Base-by-base conservation (phyloP, 2,113 vertebrate species). In the Butastur rufipennis region DNA sequence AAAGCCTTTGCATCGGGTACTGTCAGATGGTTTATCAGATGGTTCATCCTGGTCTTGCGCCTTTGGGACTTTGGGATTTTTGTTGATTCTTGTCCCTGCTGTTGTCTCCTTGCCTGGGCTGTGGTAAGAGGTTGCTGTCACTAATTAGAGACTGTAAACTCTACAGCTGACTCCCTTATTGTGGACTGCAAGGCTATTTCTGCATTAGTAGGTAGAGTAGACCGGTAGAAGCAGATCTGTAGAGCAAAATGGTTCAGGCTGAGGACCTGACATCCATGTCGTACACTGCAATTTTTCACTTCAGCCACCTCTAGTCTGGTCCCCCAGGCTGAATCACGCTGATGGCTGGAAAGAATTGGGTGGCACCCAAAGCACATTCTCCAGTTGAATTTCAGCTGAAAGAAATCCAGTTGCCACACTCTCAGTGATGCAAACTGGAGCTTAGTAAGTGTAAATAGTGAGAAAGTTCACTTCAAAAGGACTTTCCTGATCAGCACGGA, bases 351-450 rank as follows among this genome's bases (percentile, higher is more conserved):
- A 61, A 40, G 15, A 47, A 43, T 13, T 1, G 16, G 34, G 8
- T 65, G 68, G 70, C 2, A 7, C 12, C 12, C 20, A 36, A 36
- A 59, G 27, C 13, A 23, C 0, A 0, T 20, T 62, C n/a, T 80
- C 8, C 53, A 42, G 21, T 12, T 67, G 47, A 48, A 68, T 68
- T 61, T 26, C 3, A 3, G 20, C 72, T 72, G 52, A 68, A 62
- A 40, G 22, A 50, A 67, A 22, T 45, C 9, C 34, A 9, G 4
- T 7, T 75, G 7, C 31, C 29, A 10, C 15, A 9, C 38, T 56
- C 20, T 20, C 13, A 13, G 22, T n/a, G 63, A 7, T 6, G 13
- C 11, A 38, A 26, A 67, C 9, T 12, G 34, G 26, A 38, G 31
- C 9, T 19, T 6, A 29, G 10, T 12, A 34, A 38, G 25, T 22